phyloP scores from a whole-genome alignment of 1,140 invertebrate genomes.

The Steinernema feltiae region DNA sequence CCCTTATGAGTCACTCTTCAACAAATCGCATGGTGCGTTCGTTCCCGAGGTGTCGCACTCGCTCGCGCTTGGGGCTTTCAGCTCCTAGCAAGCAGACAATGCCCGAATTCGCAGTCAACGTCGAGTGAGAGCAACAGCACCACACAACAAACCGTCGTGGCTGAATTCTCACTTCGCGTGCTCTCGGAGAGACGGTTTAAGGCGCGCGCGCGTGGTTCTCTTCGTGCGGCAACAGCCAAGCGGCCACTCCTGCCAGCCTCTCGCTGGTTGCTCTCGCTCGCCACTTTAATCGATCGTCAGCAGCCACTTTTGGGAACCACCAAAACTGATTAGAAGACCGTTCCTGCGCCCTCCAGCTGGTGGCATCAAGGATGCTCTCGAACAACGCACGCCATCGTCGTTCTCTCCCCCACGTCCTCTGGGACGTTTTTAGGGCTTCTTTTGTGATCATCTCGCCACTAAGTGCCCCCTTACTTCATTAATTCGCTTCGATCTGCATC shows the following conservation, averaged over 20 bases:
- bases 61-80: too few species aligned
- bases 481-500: constrained; percentile 1
- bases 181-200: background rate
- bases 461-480: background rate
- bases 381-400: background rate
- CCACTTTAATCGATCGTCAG: constrained; percentile 11
- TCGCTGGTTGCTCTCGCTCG: background rate
- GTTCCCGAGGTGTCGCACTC: too few species aligned
- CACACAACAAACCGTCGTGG: background rate
- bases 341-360: constrained; percentile 4
- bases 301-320: background rate
- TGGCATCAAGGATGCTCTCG: constrained; percentile 3
- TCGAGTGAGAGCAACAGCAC: too few species aligned
- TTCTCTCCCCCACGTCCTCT: background rate
- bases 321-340: constrained; percentile 9
- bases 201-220: background rate
- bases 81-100: too few species aligned
- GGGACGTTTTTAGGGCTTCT: too few species aligned
- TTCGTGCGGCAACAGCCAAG: background rate
- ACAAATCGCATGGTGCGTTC: too few species aligned
- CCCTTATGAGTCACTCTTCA: too few species aligned
- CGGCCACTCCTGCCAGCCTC: constrained; percentile 5
- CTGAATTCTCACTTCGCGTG: background rate
- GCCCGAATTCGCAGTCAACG: too few species aligned
- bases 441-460: background rate